Evolutionary conservation across 2,888 invertebrate species (phyloP).

Genomic region (Oeneis ivallda): DNA sequence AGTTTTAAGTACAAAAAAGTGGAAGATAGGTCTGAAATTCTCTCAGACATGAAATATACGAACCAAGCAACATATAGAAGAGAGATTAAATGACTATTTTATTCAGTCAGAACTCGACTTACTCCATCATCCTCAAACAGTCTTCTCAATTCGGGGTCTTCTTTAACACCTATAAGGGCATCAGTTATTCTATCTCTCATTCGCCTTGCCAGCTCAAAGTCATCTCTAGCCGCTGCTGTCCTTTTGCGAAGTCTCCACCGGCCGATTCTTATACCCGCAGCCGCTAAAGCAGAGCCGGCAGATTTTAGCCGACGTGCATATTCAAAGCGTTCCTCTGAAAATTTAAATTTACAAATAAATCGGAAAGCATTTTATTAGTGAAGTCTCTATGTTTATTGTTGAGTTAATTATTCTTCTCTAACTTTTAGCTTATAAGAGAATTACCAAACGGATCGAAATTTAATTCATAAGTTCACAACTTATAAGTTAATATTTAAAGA

Average conservation of each 20-base stretch:
- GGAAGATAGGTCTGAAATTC: too few relatives aligned
- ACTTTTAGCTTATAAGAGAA: too few relatives aligned
- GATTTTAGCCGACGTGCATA: slow-evolving; percentile 95
- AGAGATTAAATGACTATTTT: background rate
- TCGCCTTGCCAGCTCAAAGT: slow-evolving; percentile 93
- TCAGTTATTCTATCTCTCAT: slow-evolving; percentile 95
- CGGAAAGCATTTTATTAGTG: background rate
- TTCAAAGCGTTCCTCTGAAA: slow-evolving; percentile 93
- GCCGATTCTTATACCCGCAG: slow-evolving; percentile 94
- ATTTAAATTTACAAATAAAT: slow-evolving; percentile 5
- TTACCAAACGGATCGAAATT: too few relatives aligned
- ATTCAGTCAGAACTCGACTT: slow-evolving; percentile 45
- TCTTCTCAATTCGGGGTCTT: slow-evolving; percentile 87
- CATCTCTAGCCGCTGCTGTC: slow-evolving; percentile 95
- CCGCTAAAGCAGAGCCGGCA: slow-evolving; percentile 90
- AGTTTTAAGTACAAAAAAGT: too few relatives aligned
- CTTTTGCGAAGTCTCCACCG: slow-evolving; percentile 95
- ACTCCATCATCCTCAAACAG: slow-evolving; percentile 91
- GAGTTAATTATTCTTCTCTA: background rate
- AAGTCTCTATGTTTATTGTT: background rate
- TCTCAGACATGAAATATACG: background rate
- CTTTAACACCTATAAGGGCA: slow-evolving; percentile 88
- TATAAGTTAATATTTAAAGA: too few relatives aligned
- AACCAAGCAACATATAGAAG: background rate
- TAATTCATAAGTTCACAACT: too few relatives aligned